Percentiles rank a stretch among this genome's conserved stretches.
phyloP scores from a whole-genome alignment of 2,113 vertebrate species.

The Acrocephalus kingi region DNA sequence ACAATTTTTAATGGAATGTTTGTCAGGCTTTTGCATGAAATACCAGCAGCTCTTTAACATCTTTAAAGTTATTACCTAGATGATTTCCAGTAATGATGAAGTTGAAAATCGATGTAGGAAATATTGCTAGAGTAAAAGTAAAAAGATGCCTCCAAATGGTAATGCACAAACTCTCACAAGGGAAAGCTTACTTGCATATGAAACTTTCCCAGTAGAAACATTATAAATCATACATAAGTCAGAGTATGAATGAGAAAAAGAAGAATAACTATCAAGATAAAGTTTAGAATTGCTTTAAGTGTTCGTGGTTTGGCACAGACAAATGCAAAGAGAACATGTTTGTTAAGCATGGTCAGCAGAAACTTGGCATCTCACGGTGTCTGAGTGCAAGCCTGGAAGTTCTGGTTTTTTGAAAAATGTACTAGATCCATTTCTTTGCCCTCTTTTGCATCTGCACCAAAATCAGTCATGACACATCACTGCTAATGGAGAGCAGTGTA shows the following conservation, averaged over 20 bases:
- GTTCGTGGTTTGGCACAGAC: constrained; percentile 7
- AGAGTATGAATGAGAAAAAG: constrained; percentile 25
- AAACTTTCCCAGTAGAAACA: constrained; percentile 36
- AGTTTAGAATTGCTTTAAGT: constrained; percentile 15
- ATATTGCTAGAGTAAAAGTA: constrained; percentile 24
- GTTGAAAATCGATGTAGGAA: constrained; percentile 53
- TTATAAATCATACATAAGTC: constrained; percentile 50
- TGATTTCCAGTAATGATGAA: constrained; percentile 31
- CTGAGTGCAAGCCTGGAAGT: not conserved
- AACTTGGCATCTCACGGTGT: not conserved
- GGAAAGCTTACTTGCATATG: constrained; percentile 8
- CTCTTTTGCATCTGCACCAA: not conserved
- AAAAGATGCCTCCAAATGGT: constrained; percentile 26
- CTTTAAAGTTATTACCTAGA: constrained; percentile 42
- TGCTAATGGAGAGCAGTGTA: not conserved
- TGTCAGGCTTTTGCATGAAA: constrained; percentile 21
- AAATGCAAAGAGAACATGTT: not conserved
- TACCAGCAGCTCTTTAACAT: constrained; percentile 27
- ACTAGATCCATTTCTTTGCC: not conserved
- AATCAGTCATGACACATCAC: not conserved
- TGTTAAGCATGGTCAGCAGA: not conserved
- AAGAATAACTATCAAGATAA: constrained; percentile 21
- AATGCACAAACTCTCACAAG: not conserved
- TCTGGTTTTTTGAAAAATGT: not conserved
- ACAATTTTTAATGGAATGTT: constrained; percentile 15